Evolutionary conservation across 2,888 invertebrate species (phyloP).

Genomic region (Plutella xylostella): DNA sequence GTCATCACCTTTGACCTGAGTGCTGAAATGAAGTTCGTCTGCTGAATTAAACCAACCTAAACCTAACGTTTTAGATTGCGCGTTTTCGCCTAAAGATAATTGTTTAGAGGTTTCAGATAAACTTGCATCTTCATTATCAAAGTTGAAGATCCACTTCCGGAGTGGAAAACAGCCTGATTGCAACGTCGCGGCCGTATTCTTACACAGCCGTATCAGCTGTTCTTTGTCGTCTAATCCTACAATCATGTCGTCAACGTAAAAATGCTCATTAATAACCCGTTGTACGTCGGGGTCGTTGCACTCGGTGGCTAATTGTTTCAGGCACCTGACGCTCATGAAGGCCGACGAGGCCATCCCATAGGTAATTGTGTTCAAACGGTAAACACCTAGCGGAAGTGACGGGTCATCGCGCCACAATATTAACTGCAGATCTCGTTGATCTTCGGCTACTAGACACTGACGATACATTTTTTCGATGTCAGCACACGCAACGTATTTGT

Average conservation of each 20-base stretch:
- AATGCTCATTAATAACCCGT: background rate
- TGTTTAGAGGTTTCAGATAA: background rate
- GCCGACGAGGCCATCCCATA: background rate
- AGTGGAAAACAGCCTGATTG: background rate
- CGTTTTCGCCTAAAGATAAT: background rate
- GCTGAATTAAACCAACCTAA: background rate
- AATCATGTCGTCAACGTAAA: background rate
- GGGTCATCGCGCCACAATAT: background rate
- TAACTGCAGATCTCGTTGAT: background rate
- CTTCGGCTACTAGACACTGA: slow-evolving; percentile 4
- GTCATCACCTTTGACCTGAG: background rate
- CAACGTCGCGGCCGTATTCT: background rate
- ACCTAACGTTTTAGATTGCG: background rate
- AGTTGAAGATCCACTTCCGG: background rate
- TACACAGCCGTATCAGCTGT: background rate
- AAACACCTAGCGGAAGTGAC: background rate
- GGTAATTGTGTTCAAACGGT: background rate
- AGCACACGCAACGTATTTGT: slow-evolving; percentile 10
- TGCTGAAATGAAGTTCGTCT: background rate
- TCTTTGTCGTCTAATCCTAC: background rate
- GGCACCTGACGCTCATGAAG: background rate
- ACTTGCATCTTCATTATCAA: background rate
- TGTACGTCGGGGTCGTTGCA: background rate
- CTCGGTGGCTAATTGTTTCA: background rate
- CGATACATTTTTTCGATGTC: slow-evolving; percentile 14